phyloP scores from a whole-genome alignment of 2,797 vertebrate genomes.

The Ibycter americanus region DNA sequence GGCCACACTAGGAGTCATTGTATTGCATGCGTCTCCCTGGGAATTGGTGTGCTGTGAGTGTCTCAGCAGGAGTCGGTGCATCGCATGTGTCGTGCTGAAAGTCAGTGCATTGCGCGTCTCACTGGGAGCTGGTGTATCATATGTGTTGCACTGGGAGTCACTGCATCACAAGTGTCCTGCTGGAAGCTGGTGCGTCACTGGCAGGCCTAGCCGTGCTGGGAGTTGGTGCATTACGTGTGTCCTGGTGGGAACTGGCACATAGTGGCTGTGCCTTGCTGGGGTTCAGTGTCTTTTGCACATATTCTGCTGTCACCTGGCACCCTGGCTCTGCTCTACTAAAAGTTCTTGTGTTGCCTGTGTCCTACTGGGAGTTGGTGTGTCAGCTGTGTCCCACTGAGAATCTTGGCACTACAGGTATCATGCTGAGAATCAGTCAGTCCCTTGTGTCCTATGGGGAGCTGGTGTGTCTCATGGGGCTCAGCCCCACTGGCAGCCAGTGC shows the following conservation, averaged over 20 bases:
- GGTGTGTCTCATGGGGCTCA: neutral
- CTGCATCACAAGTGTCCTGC: neutral
- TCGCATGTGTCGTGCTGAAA: neutral
- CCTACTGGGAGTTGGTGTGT: neutral
- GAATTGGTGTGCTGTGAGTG: rapidly evolving
- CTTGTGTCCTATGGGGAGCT: neutral
- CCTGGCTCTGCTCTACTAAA: neutral
- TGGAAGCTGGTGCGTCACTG: neutral
- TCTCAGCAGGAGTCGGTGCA: neutral
- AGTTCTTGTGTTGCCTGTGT: neutral
- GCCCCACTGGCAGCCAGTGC: neutral
- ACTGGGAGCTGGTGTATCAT: neutral
- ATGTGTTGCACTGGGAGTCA: neutral
- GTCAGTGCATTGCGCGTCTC: neutral
- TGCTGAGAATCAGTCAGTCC: neutral
- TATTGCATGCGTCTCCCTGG: neutral
- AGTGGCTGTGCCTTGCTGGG: too few species aligned
- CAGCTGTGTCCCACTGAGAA: neutral
- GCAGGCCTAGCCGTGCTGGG: too few species aligned
- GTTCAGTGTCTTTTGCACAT: neutral
- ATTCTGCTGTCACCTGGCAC: neutral
- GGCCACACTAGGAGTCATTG: neutral
- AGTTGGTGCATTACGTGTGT: neutral
- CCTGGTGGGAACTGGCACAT: rapidly evolving
- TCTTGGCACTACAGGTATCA: neutral